Evolutionary conservation across 2,888 invertebrate species (phyloP), one percentile per base, ranked within the genome.

Genomic region (Tineola bisselliella): DNA sequence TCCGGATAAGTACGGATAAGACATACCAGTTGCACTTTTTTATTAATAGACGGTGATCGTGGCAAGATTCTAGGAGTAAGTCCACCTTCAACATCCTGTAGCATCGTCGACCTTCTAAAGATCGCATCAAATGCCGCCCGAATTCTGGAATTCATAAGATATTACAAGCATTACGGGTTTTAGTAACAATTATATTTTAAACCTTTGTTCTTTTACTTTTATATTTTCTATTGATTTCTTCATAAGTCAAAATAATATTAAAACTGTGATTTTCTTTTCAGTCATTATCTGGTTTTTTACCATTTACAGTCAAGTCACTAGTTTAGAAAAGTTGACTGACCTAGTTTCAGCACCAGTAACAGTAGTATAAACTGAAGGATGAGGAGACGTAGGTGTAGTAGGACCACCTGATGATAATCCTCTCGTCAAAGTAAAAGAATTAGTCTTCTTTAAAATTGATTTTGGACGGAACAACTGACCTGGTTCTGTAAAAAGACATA

Each of bases 361-460:
- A 0, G 96, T 96, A 18, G 94, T 93, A 70, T 96, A 96, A 0
- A 92, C 92, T 3, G 90, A 89, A 64, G 91, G 91, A 60, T 65
- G 90, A 77, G 75, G 88, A 80, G 89, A 86, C 65, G 89, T 86
- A 0, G 75, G 72, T 0, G 69, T 88, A 79, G 62, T 90, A 79
- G 33, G 88, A 90, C 91, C 54, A 91, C 88, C 69, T 89, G 89
- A 30, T 13, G 52, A 43, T 48, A 79, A 68, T 0, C 81, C 79
- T 0, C 88, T 77, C 1, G 83, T 81, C 33, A 94, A 76, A 0
- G 93, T 94, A 82, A 96, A 96, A 8, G 95, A 96, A 79, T 95
- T 94, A 0, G 96, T 96, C 82, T 97, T 97, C 87, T 97, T 98
- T 64, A 97, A 84, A 72, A 97, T 97, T 0, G 97, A 97, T 75